Conservation (phyloP, 1,140 invertebrate genomes). For the Formica selysi region DNA sequence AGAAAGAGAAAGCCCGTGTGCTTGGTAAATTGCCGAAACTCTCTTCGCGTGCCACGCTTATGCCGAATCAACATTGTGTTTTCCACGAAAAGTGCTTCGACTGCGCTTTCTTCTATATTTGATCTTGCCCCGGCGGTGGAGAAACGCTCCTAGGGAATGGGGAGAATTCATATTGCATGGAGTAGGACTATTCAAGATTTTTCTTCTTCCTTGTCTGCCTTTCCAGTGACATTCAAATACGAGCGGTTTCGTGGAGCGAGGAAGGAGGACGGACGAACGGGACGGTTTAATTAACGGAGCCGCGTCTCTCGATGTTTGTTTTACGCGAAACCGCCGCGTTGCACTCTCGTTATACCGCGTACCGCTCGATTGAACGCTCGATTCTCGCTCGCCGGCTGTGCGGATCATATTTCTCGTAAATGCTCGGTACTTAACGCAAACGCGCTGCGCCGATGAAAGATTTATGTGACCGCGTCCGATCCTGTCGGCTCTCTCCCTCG, state of each 20-base stretch:
- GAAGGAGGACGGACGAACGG: not conserved
- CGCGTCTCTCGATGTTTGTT: conserved; percentile 63
- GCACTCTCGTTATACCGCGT: not conserved
- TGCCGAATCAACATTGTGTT: conserved; percentile 62
- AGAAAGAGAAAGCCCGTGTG: conserved; percentile 20
- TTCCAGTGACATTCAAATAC: conserved; percentile 47
- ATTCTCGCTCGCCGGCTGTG: conserved; percentile 17
- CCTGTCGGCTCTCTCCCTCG: not conserved
- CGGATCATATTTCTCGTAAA: conserved; percentile 76
- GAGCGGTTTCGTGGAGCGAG: not conserved
- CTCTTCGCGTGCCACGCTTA: not conserved
- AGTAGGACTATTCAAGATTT: conserved; percentile 27
- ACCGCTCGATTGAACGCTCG: conserved; percentile 48
- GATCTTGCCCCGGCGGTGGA: not conserved
- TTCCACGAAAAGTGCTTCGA: conserved; percentile 47
- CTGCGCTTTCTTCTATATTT: conserved; percentile 20
- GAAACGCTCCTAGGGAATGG: not conserved
- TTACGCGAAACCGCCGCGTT: conserved; percentile 50
- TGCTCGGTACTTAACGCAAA: conserved; percentile 70
- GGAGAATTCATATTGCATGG: not conserved
- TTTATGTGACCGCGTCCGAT: conserved; percentile 54
- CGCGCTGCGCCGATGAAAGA: conserved; percentile 57
- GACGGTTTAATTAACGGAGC: conserved; percentile 55
- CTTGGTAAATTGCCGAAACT: conserved; percentile 41
- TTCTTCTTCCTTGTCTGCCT: not conserved